Percentiles rank a stretch among this genome's conserved stretches.
These are phyloP conservation scores for Trimorus sp. DNA, from an alignment of 2,888 invertebrate genomes.

Conservation along the genomic window DNA sequence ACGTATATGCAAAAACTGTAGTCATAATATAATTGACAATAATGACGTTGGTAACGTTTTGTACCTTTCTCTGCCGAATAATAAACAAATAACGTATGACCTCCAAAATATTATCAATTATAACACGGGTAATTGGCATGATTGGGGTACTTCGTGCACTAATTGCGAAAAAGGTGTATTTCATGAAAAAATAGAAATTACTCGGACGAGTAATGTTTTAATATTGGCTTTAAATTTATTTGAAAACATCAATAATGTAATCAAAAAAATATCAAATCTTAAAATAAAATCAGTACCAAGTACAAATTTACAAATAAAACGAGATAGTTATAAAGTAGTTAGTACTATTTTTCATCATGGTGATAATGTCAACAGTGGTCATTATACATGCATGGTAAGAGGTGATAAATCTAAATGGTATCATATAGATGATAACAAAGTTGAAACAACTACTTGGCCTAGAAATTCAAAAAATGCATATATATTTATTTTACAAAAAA, in stretches of 20 bases:
- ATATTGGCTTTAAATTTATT: neutral
- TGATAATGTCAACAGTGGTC: neutral
- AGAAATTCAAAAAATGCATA: no score
- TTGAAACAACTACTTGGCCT: no score
- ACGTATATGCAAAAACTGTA: slow-evolving; percentile 6
- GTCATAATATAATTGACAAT: slow-evolving; percentile 13
- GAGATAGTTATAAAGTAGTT: neutral
- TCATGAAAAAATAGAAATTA: slow-evolving; percentile 1
- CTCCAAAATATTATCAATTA: slow-evolving; percentile 17
- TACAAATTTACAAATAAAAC: slow-evolving; percentile 1
- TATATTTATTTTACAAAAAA: no score
- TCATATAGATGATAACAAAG: no score
- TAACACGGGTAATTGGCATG: slow-evolving; percentile 1
- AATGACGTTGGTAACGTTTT: slow-evolving; percentile 1
- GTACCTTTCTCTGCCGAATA: slow-evolving; percentile 1
- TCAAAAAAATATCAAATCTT: neutral
- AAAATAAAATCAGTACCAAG: slow-evolving; percentile 15
- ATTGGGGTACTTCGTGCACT: slow-evolving; percentile 2
- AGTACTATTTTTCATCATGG: slow-evolving; percentile 9
- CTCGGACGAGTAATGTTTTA: neutral
- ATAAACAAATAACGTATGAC: slow-evolving; percentile 20
- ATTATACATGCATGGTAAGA: slow-evolving; percentile 8
- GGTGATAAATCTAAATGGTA: no score
- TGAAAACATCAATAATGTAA: neutral
- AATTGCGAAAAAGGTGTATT: neutral